Evolutionary conservation across 2,888 invertebrate species (phyloP), one percentile per base, ranked within the genome.

Genomic region (Scaptomyza reducta): DNA sequence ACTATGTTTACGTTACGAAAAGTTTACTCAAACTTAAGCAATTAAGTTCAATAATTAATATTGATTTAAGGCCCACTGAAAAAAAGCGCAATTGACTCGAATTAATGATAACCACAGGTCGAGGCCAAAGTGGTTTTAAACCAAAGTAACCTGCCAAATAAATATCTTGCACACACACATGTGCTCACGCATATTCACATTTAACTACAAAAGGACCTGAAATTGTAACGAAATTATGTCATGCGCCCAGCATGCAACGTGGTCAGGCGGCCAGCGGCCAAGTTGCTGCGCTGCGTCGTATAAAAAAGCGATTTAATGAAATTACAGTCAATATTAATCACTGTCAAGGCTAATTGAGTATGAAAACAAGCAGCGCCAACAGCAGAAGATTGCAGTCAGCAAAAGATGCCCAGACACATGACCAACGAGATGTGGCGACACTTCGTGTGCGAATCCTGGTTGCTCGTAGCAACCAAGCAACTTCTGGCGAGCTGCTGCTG

Each of bases 281-380:
- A 22, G 22, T 40, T 61, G 55, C 54, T 54, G 44, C 38, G 63
- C 10, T 46, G 65, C 16, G 61, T 22, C 73, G 72, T 79, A 88
- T 88, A 84, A 78, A 78, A 86, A 86, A 74, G 79, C 88, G 74
- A 76, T 85, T 88, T 78, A 86, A 85, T 77, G 74, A 85, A 86
- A 85, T 80, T 80, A 84, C 80, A 80, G 76, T 86, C 88, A 80
- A 77, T 88, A 85, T 86, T 86, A 86, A 88, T 86, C 84, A 88
- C 74, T 80, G 84, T 88, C 88, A 78, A 55, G 65, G 78, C 87
- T 87, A 85, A 85, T 84, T 84, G 87, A 83, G 84, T 86, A 85
- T 83, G 76, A 83, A 88, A 74, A 78, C 77, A 79, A 66, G 77
- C 69, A 14, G 33, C 10, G 3, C 14, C 5, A 40, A 16, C 40